Evolutionary conservation across 1,140 invertebrate species (phyloP), one percentile per base, ranked within the genome.

Genomic region (Caerostris darwini): DNA sequence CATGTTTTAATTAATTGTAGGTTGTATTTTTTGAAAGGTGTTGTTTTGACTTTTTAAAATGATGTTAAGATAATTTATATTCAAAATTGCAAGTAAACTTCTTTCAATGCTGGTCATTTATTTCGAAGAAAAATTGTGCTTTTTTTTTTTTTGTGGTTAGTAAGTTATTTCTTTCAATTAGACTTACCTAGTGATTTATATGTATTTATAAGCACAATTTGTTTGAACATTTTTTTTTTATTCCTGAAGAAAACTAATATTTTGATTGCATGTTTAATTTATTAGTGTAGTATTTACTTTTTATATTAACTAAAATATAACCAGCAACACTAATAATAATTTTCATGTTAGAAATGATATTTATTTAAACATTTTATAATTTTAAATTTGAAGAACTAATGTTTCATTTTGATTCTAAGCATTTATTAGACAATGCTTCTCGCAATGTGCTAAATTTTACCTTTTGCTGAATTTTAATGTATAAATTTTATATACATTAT

Each of bases 361-460:
- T 64, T 64, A 7, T 58, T 57, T n/a, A 56, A n/a, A n/a, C 7
- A 7, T 58, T 83, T 57, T 57, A 3, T 54, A 57, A 57, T 57
- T 57, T 56, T 17, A n/a, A 83, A 54, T 17, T 57, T 83, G 57
- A 58, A 83, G n/a, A 6, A 17, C 14, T 56, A 8, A 83, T 3
- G 8, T 83, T 83, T 83, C 57, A 83, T 83, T 54, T 83, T 83
- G 5, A 57, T 57, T 57, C 54, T 7, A 56, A 57, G 82, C 82
- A 83, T 50, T 77, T 12, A 50, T 34, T 77, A 77, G 34, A 12
- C 34, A 50, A 50, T 77, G 71, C 71, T 77, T 77, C 7, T 12
- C 53, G 71, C 71, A 12, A 12, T 77, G 71, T 77, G 71, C 71
- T 77, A 77, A 77, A 71, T 71, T 71, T 71, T 71, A 71, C 67